phyloP scores from a whole-genome alignment of 1,140 invertebrate species.

The Laupala kohalensis region DNA sequence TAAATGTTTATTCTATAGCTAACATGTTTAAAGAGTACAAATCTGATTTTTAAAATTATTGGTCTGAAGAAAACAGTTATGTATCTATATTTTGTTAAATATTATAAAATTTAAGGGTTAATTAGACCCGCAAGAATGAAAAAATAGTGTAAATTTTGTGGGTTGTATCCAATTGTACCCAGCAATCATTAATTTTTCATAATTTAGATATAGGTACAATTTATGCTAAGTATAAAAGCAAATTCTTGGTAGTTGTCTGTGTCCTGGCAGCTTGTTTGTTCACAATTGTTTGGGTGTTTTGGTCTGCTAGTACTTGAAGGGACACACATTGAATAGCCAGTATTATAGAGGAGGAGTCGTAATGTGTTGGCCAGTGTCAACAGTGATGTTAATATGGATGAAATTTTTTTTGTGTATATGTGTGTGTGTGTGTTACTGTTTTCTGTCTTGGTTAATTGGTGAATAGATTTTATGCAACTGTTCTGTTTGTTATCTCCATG shows the following conservation, averaged over 20 bases:
- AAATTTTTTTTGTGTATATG: not conserved
- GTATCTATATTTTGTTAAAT: constrained; percentile 12
- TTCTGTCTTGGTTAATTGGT: too few species aligned
- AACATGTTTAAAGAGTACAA: constrained; percentile 4
- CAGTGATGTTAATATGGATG: not conserved
- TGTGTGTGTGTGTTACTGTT: too few species aligned
- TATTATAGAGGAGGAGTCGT: not conserved
- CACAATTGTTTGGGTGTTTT: not conserved
- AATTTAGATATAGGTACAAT: not conserved
- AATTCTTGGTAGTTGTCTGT: not conserved
- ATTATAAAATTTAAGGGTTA: not conserved
- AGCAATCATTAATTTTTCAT: not conserved
- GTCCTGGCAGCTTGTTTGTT: not conserved
- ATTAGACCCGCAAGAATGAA: not conserved
- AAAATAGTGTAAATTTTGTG: not conserved
- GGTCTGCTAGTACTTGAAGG: not conserved
- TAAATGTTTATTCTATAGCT: constrained; percentile 5
- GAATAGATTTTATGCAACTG: too few species aligned
- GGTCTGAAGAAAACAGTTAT: not conserved
- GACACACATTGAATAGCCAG: not conserved
- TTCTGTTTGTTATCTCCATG: too few species aligned
- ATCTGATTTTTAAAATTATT: constrained; percentile 9
- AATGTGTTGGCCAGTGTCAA: not conserved
- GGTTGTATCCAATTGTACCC: not conserved
- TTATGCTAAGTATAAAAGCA: not conserved